A percentile compares a stretch with the other conserved stretches of the same genome.
Evolutionary conservation across 1,140 invertebrate genomes (phyloP).

Genomic region (Caenorhabditis inopinata): DNA sequence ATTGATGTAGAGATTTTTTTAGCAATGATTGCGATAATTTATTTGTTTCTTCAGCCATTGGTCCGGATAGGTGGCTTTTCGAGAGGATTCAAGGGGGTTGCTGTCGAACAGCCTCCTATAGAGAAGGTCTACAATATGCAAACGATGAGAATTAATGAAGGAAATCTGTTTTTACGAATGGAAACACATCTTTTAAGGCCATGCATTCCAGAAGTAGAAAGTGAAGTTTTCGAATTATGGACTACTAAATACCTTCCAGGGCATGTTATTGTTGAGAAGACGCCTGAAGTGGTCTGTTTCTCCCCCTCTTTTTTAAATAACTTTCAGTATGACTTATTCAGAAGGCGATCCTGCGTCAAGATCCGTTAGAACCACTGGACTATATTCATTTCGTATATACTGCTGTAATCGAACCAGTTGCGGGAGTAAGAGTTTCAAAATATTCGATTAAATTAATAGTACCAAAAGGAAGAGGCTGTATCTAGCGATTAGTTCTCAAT

Average conservation of each 20-base stretch:
- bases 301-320: no score
- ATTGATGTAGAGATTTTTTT: background rate
- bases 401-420: background rate
- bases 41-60: background rate
- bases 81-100: no score
- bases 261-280: background rate
- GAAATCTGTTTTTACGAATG: no score
- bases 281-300: background rate
- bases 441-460: no score
- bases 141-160: background rate
- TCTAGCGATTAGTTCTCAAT: no score
- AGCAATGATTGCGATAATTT: background rate
- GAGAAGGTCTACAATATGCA: background rate
- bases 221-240: constrained; percentile 3
- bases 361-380: background rate
- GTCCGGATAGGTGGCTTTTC: background rate
- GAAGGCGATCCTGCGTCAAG: no score
- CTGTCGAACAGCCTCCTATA: no score
- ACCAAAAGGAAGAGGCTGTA: no score
- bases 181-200: background rate
- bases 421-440: constrained; percentile 1
- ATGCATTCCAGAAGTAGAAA: background rate
- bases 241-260: background rate
- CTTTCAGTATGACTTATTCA: background rate
- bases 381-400: background rate